These are phyloP conservation scores for Meloidogyne exigua DNA, from an alignment of 1,140 invertebrate genomes.

Conservation along the genomic window DNA sequence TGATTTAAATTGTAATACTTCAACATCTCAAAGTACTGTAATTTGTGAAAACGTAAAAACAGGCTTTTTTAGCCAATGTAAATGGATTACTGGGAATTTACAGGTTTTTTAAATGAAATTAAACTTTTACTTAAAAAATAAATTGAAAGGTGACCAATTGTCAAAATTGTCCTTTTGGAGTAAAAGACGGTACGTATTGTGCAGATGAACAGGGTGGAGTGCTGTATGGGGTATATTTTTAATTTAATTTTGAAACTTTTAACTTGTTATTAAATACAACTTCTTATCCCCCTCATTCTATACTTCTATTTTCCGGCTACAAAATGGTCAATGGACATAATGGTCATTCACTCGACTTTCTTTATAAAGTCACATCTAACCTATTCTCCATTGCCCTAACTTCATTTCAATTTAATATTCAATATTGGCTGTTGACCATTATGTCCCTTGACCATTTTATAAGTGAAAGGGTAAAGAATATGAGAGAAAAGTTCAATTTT, in stretches of 20 bases:
- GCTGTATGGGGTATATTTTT: conserved; percentile 43
- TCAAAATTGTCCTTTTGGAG: conserved; percentile 59
- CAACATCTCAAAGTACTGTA: conserved; percentile 43
- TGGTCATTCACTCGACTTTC: too few species aligned
- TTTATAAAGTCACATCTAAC: too few species aligned
- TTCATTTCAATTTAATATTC: too few species aligned
- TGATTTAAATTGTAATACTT: conserved; percentile 50
- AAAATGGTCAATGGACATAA: too few species aligned
- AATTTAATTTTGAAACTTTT: neutral
- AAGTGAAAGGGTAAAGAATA: too few species aligned
- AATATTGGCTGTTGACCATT: too few species aligned
- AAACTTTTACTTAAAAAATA: neutral
- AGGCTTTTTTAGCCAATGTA: conserved; percentile 51
- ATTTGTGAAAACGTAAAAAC: conserved; percentile 48
- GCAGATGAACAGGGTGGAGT: conserved; percentile 54
- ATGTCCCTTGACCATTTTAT: too few species aligned
- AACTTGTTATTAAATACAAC: too few species aligned
- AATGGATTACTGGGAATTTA: conserved; percentile 34
- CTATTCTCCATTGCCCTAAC: too few species aligned
- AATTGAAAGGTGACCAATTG: conserved; percentile 47
- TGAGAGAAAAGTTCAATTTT: neutral
- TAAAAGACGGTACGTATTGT: conserved; percentile 55
- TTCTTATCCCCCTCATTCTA: too few species aligned
- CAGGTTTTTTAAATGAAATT: conserved; percentile 28
- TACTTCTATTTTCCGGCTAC: too few species aligned